Evolutionary conservation across 2,797 vertebrate species (phyloP).

Genomic region (Rhynchotus rufescens): DNA sequence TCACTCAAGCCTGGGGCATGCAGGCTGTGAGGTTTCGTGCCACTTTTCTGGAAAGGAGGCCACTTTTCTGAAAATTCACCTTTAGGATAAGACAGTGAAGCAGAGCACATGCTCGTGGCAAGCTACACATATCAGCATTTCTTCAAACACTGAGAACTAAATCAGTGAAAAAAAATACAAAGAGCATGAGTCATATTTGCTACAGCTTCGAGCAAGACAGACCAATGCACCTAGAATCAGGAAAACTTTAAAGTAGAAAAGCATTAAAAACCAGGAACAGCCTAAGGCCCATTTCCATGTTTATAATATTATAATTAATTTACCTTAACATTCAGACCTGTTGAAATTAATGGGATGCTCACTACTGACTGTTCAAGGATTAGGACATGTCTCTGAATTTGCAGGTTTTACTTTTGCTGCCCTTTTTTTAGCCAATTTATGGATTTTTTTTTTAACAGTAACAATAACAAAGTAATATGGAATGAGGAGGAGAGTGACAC

Average conservation of each 20-base stretch:
- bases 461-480: not conserved
- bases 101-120: accelerated
- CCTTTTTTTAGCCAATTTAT: not conserved
- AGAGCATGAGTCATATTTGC: accelerated
- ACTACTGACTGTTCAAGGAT: not conserved
- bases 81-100: not conserved
- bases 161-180: too few species aligned
- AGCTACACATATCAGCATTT: not conserved
- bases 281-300: not conserved
- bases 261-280: not conserved
- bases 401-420: not conserved
- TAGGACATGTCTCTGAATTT: not conserved
- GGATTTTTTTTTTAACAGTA: too few species aligned
- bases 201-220: not conserved
- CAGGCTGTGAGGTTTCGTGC: not conserved
- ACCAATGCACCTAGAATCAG: not conserved
- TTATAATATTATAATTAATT: not conserved
- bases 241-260: not conserved
- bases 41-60: not conserved
- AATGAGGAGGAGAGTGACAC: not conserved
- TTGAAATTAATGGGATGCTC: not conserved
- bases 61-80: not conserved
- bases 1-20: not conserved
- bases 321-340: not conserved
- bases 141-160: not conserved